A percentile compares a stretch with the other conserved stretches of the same genome.
phyloP scores from a whole-genome alignment of 2,797 vertebrate genomes.

The Echeneis naucrates region DNA sequence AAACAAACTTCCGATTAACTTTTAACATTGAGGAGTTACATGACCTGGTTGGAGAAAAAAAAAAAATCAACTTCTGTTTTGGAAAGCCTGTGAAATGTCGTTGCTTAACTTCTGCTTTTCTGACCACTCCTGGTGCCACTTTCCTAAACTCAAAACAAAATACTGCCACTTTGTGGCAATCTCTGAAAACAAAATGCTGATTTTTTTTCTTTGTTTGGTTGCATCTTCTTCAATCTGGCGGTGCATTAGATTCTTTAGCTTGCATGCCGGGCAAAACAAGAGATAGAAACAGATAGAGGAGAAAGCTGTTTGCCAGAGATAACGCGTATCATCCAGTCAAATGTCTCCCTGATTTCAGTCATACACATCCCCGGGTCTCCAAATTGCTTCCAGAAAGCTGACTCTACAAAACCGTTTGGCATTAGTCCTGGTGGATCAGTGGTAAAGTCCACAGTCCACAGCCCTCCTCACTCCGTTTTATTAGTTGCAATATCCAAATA shows the following conservation, averaged over 20 bases:
- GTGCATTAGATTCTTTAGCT: neutral
- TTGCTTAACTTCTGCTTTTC: neutral
- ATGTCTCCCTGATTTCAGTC: constrained; percentile 40
- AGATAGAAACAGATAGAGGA: constrained; percentile 25
- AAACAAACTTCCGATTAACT: constrained; percentile 3
- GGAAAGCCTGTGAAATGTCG: constrained; percentile 2
- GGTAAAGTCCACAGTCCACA: neutral
- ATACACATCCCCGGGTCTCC: constrained; percentile 50
- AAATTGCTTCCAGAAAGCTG: constrained; percentile 47
- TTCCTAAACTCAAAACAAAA: constrained; percentile 3
- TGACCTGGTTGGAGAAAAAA: too few relatives aligned
- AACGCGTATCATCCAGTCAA: constrained; percentile 41
- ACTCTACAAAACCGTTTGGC: constrained; percentile 18
- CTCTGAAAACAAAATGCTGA: neutral
- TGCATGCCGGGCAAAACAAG: constrained; percentile 5
- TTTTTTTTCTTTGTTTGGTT: constrained; percentile 10
- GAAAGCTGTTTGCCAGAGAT: constrained; percentile 43
- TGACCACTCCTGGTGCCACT: constrained; percentile 3
- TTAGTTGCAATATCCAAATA: neutral
- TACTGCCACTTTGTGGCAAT: neutral
- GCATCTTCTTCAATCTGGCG: constrained; percentile 8
- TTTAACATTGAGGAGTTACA: neutral
- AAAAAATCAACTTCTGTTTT: neutral
- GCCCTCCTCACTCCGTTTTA: neutral
- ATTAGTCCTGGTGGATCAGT: constrained; percentile 17